Evolutionary conservation across 2,888 invertebrate species (phyloP), one percentile per base, ranked within the genome.

Genomic region (Clitarchus hookeri): DNA sequence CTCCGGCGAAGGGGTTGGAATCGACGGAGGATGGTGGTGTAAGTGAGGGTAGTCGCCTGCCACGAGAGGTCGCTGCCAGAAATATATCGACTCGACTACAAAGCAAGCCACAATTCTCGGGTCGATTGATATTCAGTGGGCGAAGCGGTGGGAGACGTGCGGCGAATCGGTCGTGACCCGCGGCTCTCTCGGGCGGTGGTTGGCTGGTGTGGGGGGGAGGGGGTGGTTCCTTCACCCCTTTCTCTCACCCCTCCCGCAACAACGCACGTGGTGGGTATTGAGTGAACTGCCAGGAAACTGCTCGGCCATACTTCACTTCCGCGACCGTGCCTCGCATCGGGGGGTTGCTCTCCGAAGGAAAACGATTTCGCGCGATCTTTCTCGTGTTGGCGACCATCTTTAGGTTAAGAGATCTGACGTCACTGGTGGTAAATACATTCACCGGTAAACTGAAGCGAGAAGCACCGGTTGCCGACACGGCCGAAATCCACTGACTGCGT

Each of bases 11-110:
- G 65, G 23, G 65, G 23, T 19, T 16, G 65, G 53, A 19, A 19
- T 53, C 53, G 53, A 53, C 4, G 4, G 19, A 19, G 53, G 19
- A 36, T 36, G 53, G 53, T 19, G 53, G 13, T 2, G 53, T 6
- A 19, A 16, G 12, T 0, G 65, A 23, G 65, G n/a, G 65, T 23
- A 48, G 48, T 65, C 65, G 65, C n/a, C 23, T 65, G 36, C 23
- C 27, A 36, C 44, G 44, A n/a, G 44, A 26, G 36, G 82, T 36
- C 82, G 82, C 36, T 36, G 44, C 82, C 27, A 23, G 82, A 36
- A 36, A 82, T 82, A 36, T 44, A 27, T 82, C 82, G 82, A 44
- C 82, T 65, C 36, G 82, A 82, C 82, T 82, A 82, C 82, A 82
- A 82, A 82, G 44, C 82, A 26, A 82, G 36, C 82, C 82, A 44